A percentile compares a stretch with the other conserved stretches of the same genome.
phyloP scores from a whole-genome alignment of 2,113 vertebrate genomes.

The human region GRCh38 chr17:29034501-29035000 shows the following conservation, averaged over 20 bases:
- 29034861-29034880: neutral
- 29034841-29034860: neutral
- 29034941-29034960: neutral
- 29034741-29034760: neutral
- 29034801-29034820: neutral
- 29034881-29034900: neutral
- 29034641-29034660: neutral
- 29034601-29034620: neutral
- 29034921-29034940: neutral
- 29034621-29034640: neutral
- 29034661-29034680: constrained; percentile 1
- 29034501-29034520: neutral
- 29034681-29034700: neutral
- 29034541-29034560: neutral
- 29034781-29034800: neutral
- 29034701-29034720: neutral
- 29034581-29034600: neutral
- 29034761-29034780: neutral
- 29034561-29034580: neutral
- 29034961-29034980: neutral
- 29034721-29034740: neutral
- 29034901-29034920: neutral
- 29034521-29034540: neutral
- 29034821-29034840: neutral
- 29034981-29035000: neutral